Evolutionary conservation across 2,888 invertebrate species (phyloP).

Genomic region (Molanna angustata): DNA sequence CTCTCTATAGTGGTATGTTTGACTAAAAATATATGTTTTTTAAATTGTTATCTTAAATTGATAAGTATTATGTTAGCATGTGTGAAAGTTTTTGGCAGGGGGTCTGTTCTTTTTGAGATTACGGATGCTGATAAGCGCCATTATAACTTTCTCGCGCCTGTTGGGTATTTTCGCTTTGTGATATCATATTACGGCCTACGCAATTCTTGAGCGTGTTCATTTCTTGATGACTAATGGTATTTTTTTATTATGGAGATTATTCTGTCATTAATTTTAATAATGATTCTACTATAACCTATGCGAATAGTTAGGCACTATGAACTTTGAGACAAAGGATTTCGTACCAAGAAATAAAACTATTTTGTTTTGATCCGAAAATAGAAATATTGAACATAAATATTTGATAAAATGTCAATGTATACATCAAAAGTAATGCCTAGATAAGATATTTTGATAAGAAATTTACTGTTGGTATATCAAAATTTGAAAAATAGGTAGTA

Average conservation of each 20-base stretch:
- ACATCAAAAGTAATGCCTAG: no score
- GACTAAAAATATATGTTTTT: slow-evolving; percentile 19
- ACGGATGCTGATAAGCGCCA: slow-evolving; percentile 57
- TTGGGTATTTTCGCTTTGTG: slow-evolving; percentile 60
- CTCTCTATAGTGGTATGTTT: slow-evolving; percentile 74
- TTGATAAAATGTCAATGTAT: no score
- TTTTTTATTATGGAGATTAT: slow-evolving; percentile 21
- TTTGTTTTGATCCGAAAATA: no score
- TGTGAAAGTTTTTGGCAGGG: slow-evolving; percentile 54
- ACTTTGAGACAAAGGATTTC: slow-evolving; percentile 30
- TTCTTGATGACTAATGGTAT: slow-evolving; percentile 54
- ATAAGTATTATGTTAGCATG: slow-evolving; percentile 49
- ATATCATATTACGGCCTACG: slow-evolving; percentile 60
- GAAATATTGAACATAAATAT: no score
- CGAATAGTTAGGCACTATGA: slow-evolving; percentile 12
- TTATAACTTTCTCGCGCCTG: slow-evolving; percentile 59
- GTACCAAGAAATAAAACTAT: no score
- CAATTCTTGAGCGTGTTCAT: slow-evolving; percentile 44
- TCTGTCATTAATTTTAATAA: slow-evolving; percentile 20
- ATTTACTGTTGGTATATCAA: no score
- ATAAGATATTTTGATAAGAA: no score
- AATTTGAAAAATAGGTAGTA: no score
- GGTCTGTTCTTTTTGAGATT: slow-evolving; percentile 40
- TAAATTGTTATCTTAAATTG: slow-evolving; percentile 31
- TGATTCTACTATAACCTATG: slow-evolving; percentile 8